Base-by-base conservation (phyloP, 2,797 vertebrate species). In the Sebastolobus alascanus region DNA sequence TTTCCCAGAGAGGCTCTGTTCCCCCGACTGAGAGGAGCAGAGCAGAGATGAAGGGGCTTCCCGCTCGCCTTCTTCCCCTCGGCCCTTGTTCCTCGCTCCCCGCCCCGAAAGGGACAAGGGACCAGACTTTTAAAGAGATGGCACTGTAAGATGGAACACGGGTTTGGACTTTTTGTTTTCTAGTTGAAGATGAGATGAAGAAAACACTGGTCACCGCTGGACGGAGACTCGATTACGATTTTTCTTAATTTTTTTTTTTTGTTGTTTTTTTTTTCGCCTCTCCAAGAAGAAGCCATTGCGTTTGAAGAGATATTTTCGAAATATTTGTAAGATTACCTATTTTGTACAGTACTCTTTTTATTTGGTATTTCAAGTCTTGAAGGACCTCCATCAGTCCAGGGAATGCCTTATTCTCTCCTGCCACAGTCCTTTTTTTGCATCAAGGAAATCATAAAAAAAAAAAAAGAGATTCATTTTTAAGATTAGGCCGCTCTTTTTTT, bases 301-400 rank as follows among this genome's bases (percentile, higher is more conserved):
- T 95, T 94, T 93, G 93, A 94, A 94, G 94, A 95, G 89, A 93
- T 95, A 95, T 96, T 95, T 96, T 95, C 90, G 83, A 94, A 94
- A 95, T 94, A 93, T 93, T 93, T 94, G 95, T 93, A 94, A 96
- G 93, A 95, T 95, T 78, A 94, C 91, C 94, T 95, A 95, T 96
- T 96, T 96, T 95, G 94, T 96, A 95, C 94, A 96, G 94, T 93
- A 92, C 90, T 94, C 87, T 92, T 92, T 94, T 94, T 93, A 82
- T 91, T 94, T 94, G 85, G 78, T 93, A 84, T 91, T 88, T 93
- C 86, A 90, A 90, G 87, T 93, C 93, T 93, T 93, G 91, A 94
- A 94, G 93, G 92, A 95, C 94, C 93, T 94, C 91, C 86, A 91
- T 94, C 94, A 93, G 94, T 94, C 92, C 94, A 90, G 93, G 92